phyloP scores from a whole-genome alignment of 2,113 vertebrate species.

The Psittacula cyanocephala region DNA sequence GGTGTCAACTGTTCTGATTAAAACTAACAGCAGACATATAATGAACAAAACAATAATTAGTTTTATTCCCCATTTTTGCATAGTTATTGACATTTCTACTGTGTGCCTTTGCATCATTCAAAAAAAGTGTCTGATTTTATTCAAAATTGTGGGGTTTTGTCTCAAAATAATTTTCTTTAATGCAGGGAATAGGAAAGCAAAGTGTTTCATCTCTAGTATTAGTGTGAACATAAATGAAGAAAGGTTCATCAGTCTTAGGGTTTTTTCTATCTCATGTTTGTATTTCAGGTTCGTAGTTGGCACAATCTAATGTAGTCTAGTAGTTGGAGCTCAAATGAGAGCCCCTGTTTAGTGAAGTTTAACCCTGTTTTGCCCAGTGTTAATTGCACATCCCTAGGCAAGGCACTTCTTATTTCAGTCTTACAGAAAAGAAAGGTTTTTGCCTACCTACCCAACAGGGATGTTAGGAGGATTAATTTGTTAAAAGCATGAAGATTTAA shows the following conservation, averaged over 20 bases:
- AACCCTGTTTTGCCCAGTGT: background rate
- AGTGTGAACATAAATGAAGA: background rate
- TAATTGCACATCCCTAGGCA: background rate
- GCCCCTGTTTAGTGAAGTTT: background rate
- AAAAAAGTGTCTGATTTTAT: background rate
- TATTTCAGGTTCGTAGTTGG: background rate
- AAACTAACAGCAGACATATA: background rate
- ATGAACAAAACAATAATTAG: background rate
- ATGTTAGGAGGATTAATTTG: constrained; percentile 44
- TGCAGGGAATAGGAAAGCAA: background rate
- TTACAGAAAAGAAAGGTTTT: constrained; percentile 29
- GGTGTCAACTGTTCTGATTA: background rate
- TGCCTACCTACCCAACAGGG: background rate
- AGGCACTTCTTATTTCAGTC: constrained; percentile 12
- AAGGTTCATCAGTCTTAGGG: background rate
- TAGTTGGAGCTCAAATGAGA: background rate
- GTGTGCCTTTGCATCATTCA: background rate
- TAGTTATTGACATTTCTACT: background rate
- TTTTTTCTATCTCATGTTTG: background rate
- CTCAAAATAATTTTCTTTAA: background rate
- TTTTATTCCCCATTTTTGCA: background rate
- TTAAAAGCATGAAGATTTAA: constrained; percentile 13
- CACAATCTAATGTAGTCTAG: background rate
- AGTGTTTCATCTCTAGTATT: background rate
- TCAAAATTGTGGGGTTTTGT: background rate